A percentile compares a stretch with the other conserved stretches of the same genome.
phyloP scores from a whole-genome alignment of 2,797 vertebrate species.

The Acomys russatus region DNA sequence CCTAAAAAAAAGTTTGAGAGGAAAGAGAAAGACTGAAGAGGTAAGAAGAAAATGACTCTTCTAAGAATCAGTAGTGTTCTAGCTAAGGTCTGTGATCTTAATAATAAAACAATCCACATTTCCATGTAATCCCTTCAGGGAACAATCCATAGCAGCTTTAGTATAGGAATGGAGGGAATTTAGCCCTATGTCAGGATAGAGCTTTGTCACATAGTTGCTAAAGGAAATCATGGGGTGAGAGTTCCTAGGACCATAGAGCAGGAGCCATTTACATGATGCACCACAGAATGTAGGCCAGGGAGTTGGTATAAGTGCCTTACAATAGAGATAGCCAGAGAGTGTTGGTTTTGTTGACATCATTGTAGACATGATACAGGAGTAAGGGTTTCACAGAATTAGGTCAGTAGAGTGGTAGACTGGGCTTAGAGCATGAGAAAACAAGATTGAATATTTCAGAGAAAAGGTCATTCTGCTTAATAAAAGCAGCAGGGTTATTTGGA shows the following conservation, averaged over 20 bases:
- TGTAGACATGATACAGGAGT: conserved; percentile 25
- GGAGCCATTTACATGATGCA: conserved; percentile 16
- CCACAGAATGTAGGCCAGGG: neutral
- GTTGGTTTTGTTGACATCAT: neutral
- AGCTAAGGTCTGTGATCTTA: neutral
- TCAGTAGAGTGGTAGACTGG: neutral
- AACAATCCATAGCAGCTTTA: neutral
- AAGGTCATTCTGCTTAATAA: conserved; percentile 14
- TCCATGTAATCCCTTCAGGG: neutral
- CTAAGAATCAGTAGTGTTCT: neutral
- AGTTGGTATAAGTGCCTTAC: neutral
- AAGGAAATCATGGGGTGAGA: neutral
- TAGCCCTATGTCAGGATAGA: neutral
- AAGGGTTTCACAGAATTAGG: neutral
- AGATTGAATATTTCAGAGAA: conserved; percentile 53
- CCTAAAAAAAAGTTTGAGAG: neutral
- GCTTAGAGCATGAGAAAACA: conserved; percentile 4
- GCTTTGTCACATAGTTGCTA: conserved; percentile 20
- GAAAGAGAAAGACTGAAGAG: neutral
- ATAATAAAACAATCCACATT: neutral
- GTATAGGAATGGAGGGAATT: neutral
- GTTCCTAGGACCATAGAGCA: conserved; percentile 11
- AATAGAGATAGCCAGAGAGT: conserved; percentile 8
- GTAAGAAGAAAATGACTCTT: conserved; percentile 23
- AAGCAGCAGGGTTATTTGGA: neutral